These are phyloP conservation scores for Pseudanteris insignis DNA, from an alignment of 2,888 invertebrate species.

Conservation along the genomic window DNA sequence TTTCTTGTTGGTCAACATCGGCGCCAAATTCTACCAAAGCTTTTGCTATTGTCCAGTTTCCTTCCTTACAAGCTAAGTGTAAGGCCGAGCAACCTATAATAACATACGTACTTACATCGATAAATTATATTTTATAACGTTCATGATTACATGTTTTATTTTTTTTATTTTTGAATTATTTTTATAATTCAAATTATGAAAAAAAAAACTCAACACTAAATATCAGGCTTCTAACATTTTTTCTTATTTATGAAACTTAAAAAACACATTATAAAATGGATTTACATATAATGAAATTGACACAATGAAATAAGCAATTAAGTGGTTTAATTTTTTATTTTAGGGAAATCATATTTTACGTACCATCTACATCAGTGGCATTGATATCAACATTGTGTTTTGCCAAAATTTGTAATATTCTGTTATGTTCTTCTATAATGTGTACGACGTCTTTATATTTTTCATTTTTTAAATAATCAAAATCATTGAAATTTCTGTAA, in stretches of 20 bases:
- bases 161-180: neutral
- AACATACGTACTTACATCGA: no score
- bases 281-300: neutral
- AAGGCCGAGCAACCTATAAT: slow-evolving; percentile 23
- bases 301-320: neutral
- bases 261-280: neutral
- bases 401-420: slow-evolving; percentile 18
- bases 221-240: no score
- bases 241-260: no score
- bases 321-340: no score
- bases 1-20: slow-evolving; percentile 24
- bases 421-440: slow-evolving; percentile 26
- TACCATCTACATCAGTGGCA: slow-evolving; percentile 20
- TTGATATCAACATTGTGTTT: slow-evolving; percentile 18
- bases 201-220: no score
- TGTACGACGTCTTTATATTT: slow-evolving; percentile 15
- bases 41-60: slow-evolving; percentile 34
- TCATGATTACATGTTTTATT: no score
- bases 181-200: slow-evolving; percentile 3
- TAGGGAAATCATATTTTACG: no score
- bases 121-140: no score
- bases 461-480: neutral
- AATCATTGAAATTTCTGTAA: slow-evolving; percentile 27
- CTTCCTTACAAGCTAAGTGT: slow-evolving; percentile 32
- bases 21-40: slow-evolving; percentile 35